Conservation (phyloP, 2,113 vertebrate genomes). For the Bubo scandiacus region DNA sequence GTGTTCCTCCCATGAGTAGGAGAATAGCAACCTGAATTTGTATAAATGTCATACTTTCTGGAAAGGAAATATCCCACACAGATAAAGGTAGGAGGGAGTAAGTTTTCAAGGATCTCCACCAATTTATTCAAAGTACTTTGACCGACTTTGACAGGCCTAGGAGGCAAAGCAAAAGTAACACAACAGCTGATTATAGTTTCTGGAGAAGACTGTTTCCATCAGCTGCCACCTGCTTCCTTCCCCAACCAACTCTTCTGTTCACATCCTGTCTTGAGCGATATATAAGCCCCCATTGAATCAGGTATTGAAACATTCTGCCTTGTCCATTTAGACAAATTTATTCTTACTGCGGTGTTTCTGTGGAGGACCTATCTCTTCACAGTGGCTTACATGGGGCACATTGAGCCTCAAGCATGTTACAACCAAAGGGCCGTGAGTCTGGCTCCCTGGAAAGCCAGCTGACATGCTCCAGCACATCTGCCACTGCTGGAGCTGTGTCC, state of each 20-base stretch:
- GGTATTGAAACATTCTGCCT: background rate
- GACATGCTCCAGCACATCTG: background rate
- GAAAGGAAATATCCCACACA: background rate
- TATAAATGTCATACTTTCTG: background rate
- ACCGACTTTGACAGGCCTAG: background rate
- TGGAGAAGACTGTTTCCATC: background rate
- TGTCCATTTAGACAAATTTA: background rate
- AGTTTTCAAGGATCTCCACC: background rate
- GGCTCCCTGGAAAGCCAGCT: background rate
- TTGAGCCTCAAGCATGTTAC: background rate
- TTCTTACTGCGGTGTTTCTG: background rate
- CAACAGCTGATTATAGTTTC: background rate
- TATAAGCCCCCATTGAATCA: background rate
- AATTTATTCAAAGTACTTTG: background rate
- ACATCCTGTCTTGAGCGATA: background rate
- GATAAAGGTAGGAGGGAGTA: background rate
- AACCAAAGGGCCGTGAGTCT: accelerated
- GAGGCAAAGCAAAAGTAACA: background rate
- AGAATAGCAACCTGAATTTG: background rate
- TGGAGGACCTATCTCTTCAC: background rate
- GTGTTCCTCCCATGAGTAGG: background rate
- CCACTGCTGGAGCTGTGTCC: background rate
- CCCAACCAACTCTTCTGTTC: background rate
- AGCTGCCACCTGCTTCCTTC: background rate
- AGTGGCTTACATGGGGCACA: accelerated